phyloP scores from a whole-genome alignment of 1,140 invertebrate species.

The Theocolax elegans region DNA sequence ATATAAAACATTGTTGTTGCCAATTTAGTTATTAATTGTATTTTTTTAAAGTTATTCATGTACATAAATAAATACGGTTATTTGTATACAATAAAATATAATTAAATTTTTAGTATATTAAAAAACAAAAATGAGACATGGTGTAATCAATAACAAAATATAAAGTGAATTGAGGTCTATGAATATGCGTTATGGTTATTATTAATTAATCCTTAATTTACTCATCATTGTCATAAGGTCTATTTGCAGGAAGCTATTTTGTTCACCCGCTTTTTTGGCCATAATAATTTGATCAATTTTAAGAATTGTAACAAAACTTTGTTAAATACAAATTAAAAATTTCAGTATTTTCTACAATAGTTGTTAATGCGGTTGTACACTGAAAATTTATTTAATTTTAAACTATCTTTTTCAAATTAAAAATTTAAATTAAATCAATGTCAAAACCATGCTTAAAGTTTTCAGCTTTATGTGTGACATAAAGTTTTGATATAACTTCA shows the following conservation, averaged over 20 bases:
- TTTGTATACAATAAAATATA: background rate
- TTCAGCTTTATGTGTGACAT: constrained; percentile 91
- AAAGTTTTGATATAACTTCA: constrained; percentile 89
- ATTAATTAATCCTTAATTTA: too few relatives aligned
- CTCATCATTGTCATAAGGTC: constrained; percentile 80
- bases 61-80: constrained; percentile 29
- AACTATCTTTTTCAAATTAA: background rate
- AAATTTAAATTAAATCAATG: constrained; percentile 71
- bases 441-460: constrained; percentile 88
- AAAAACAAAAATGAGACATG: constrained; percentile 15
- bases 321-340: constrained; percentile 88
- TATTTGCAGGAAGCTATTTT: constrained; percentile 80
- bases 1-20: background rate
- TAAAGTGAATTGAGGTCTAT: background rate
- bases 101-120: constrained; percentile 24
- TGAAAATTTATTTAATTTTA: constrained; percentile 48
- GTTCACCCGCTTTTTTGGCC: constrained; percentile 96
- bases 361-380: constrained; percentile 70
- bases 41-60: constrained; percentile 19
- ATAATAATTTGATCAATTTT: constrained; percentile 99
- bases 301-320: constrained; percentile 94
- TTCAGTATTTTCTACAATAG: constrained; percentile 80
- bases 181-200: background rate
- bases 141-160: background rate
- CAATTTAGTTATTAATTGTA: constrained; percentile 1